phyloP scores from a whole-genome alignment of 2,888 invertebrate genomes.

The Leuctra nigra region DNA sequence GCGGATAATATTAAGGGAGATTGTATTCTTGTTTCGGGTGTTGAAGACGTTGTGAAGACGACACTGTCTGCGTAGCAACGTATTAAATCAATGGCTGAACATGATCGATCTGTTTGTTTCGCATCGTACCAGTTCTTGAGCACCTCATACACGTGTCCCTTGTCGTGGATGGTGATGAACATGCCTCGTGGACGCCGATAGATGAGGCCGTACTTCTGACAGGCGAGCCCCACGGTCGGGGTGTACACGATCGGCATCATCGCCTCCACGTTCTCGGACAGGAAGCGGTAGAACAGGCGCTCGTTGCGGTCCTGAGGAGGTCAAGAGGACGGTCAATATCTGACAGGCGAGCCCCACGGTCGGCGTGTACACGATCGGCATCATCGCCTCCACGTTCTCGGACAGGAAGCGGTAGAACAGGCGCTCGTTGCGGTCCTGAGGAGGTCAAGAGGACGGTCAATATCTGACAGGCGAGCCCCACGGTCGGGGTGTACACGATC shows the following conservation, averaged over 20 bases:
- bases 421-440: constrained; percentile 89
- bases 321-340: too few species aligned
- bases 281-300: constrained; percentile 86
- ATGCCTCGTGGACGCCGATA: constrained; percentile 88
- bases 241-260: constrained; percentile 99
- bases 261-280: constrained; percentile 78
- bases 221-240: constrained; percentile 94
- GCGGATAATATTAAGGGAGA: too few species aligned
- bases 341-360: constrained; percentile 95
- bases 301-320: constrained; percentile 84
- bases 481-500: constrained; percentile 97
- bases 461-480: constrained; percentile 95
- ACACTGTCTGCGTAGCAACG: too few species aligned
- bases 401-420: constrained; percentile 87
- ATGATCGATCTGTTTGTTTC: too few species aligned
- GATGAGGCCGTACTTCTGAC: constrained; percentile 93
- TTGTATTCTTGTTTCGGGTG: too few species aligned
- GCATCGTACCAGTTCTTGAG: constrained; percentile 84
- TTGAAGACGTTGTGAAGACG: too few species aligned
- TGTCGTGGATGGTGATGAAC: constrained; percentile 94
- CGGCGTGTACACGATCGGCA: constrained; percentile 99
- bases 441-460: too few species aligned
- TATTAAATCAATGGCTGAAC: too few species aligned
- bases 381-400: constrained; percentile 82
- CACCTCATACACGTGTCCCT: constrained; percentile 90